A percentile compares a stretch with the other conserved stretches of the same genome.
These are phyloP conservation scores for Myopa tessellatipennis DNA, from an alignment of 2,888 invertebrate species.

Conservation along the genomic window DNA sequence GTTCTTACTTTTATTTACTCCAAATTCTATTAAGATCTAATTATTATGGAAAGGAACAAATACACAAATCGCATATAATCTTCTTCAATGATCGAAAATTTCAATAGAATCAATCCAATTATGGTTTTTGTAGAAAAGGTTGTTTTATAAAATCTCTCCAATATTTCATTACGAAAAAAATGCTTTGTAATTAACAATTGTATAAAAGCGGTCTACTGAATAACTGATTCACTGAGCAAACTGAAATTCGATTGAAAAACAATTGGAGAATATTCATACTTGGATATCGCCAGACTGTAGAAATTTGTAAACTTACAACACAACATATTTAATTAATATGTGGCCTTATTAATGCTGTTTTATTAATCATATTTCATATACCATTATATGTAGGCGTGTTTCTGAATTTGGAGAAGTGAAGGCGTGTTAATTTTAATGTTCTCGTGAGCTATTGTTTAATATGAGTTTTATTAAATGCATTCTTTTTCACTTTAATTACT, in stretches of 20 bases:
- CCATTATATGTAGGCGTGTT: neutral
- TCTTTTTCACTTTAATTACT: slow-evolving; percentile 13
- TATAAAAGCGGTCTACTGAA: neutral
- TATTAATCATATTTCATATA: neutral
- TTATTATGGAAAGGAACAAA: neutral
- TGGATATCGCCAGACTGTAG: too few relatives aligned
- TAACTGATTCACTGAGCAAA: too few relatives aligned
- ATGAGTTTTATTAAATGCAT: slow-evolving; percentile 1
- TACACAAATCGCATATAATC: neutral
- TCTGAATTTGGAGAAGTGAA: neutral
- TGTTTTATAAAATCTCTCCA: too few relatives aligned
- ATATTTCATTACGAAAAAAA: too few relatives aligned
- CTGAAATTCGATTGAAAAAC: too few relatives aligned
- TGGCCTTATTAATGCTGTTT: slow-evolving; percentile 31
- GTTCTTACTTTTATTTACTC: slow-evolving; percentile 26
- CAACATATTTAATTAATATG: too few relatives aligned
- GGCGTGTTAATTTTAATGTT: neutral
- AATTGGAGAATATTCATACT: too few relatives aligned
- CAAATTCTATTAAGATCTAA: slow-evolving; percentile 5
- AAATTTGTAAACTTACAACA: too few relatives aligned
- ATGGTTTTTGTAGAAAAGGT: too few relatives aligned
- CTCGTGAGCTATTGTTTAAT: neutral
- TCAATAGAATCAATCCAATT: too few relatives aligned
- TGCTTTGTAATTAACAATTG: neutral
- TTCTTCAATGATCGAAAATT: too few relatives aligned